Evolutionary conservation across 2,113 vertebrate genomes (phyloP).

Genomic region (Noctilio leporinus): DNA sequence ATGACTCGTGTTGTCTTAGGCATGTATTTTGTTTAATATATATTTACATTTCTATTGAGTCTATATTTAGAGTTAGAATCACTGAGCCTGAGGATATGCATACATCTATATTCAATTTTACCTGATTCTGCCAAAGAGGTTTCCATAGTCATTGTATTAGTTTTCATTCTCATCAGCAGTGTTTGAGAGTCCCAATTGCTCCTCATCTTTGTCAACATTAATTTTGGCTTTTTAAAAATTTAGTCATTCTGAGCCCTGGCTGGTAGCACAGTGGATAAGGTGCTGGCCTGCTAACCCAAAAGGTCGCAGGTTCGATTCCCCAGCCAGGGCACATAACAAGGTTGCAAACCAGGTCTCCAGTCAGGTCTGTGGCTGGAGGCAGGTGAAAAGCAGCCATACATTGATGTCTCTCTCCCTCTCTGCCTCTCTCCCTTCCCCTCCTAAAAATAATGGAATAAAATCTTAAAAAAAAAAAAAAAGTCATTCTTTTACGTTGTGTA

Average conservation of each 20-base stretch:
- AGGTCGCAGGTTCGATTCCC: too few relatives aligned
- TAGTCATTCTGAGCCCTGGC: not conserved
- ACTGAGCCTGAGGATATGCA: not conserved
- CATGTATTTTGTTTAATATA: not conserved
- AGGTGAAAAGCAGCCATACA: too few relatives aligned
- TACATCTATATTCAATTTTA: not conserved
- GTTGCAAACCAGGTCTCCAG: too few relatives aligned
- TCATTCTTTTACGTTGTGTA: not conserved
- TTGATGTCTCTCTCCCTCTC: too few relatives aligned
- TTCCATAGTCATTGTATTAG: not conserved
- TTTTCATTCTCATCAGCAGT: not conserved
- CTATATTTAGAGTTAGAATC: not conserved
- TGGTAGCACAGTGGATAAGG: too few relatives aligned
- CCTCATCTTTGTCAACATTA: not conserved
- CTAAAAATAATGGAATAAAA: too few relatives aligned
- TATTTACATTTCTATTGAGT: not conserved
- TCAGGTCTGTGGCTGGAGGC: too few relatives aligned
- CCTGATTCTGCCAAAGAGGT: not conserved
- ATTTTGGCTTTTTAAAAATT: not conserved
- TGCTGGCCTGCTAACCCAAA: too few relatives aligned
- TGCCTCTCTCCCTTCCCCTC: too few relatives aligned
- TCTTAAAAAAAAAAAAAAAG: too few relatives aligned
- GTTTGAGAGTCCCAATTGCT: not conserved
- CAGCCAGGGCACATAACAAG: too few relatives aligned
- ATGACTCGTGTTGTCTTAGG: not conserved